Percentiles rank a stretch among this genome's conserved stretches.
phyloP scores from a whole-genome alignment of 2,888 invertebrate species.

The Ichneumoninae sp. region DNA sequence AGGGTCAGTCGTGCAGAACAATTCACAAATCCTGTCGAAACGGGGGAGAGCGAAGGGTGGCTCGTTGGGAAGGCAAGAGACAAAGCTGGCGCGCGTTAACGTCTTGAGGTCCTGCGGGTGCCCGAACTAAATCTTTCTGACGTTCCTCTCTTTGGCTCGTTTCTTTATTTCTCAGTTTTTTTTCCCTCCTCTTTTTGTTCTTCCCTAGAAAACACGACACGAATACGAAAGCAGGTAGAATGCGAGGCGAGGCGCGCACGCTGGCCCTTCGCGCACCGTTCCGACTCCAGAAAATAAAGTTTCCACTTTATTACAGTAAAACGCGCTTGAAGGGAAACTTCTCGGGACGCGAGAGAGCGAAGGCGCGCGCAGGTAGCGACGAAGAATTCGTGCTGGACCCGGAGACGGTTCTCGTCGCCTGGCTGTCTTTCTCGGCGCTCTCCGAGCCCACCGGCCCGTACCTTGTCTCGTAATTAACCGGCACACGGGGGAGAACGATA shows the following conservation, averaged over 20 bases:
- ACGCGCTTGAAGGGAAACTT: slow-evolving; percentile 60
- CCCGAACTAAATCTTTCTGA: slow-evolving; percentile 78
- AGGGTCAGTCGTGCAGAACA: slow-evolving; percentile 73
- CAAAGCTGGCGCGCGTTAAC: slow-evolving; percentile 70
- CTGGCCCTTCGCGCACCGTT: slow-evolving; percentile 56
- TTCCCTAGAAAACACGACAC: slow-evolving; percentile 76
- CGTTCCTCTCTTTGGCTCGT: slow-evolving; percentile 69
- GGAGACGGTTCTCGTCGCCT: slow-evolving; percentile 35
- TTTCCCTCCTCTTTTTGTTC: slow-evolving; percentile 55
- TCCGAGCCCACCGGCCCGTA: slow-evolving; percentile 17
- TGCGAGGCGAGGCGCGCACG: slow-evolving; percentile 51
- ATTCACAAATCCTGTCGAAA: slow-evolving; percentile 73
- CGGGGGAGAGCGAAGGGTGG: slow-evolving; percentile 38
- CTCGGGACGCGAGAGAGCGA: slow-evolving; percentile 42
- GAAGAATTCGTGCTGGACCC: slow-evolving; percentile 56
- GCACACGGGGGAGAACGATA: slow-evolving; percentile 61
- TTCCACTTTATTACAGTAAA: slow-evolving; percentile 77
- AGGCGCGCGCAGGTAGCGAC: slow-evolving; percentile 47
- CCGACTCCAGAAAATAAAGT: slow-evolving; percentile 76
- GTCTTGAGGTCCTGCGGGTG: slow-evolving; percentile 74
- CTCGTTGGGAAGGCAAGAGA: slow-evolving; percentile 54
- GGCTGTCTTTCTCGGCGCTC: slow-evolving; percentile 15
- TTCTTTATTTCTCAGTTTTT: slow-evolving; percentile 45
- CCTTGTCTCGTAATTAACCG: slow-evolving; percentile 57
- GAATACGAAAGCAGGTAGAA: slow-evolving; percentile 77